Base-by-base conservation (phyloP, 2,888 invertebrate species). In the Epiblema foenella region DNA sequence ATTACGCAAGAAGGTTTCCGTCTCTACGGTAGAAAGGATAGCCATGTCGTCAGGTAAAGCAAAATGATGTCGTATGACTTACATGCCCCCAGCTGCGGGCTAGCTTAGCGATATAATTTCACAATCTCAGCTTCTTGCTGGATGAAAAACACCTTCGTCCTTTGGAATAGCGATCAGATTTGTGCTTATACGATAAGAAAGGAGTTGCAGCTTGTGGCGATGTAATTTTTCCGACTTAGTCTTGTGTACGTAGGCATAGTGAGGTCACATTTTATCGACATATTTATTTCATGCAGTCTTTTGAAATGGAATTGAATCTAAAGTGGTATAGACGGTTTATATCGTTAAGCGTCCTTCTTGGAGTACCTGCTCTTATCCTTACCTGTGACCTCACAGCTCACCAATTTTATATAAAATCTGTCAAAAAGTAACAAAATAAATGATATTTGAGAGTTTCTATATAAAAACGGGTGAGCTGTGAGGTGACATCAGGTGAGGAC, bases 41-140 rank as follows among this genome's bases (percentile, higher is more conserved):
- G 46, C 46, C 8, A n/a, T 46, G 46, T 46, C 15, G 7, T 1
- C 46, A 46, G 46, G 46, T 46, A 46, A 46, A 46, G 46, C 46
- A 46, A 46, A 46, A 46, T n/a, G 46, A 46, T 46, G 46, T 46
- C 46, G 46, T 46, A 46, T 46, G n/a, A 46, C 42, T 42, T 42
- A 42, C 46, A 46, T n/a, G 5, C 46, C 42, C n/a, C n/a, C 46
- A 12, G 42, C n/a, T 12, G n/a, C n/a, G 46, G 46, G 46, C 46
- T 46, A 46, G n/a, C n/a, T n/a, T 46, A 46, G 46, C 15, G 8
- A 8, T 46, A 5, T 46, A 46, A 46, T n/a, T 46, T 46, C 46
- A 46, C n/a, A 46, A 7, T 8, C 7, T 46, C n/a, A 8, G 15
- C n/a, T 46, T n/a, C 46, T n/a, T 46, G n/a, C 46, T 46, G n/a